Conservation (phyloP, 2,888 invertebrate species). For the Hirtodrosophila cameraria region DNA sequence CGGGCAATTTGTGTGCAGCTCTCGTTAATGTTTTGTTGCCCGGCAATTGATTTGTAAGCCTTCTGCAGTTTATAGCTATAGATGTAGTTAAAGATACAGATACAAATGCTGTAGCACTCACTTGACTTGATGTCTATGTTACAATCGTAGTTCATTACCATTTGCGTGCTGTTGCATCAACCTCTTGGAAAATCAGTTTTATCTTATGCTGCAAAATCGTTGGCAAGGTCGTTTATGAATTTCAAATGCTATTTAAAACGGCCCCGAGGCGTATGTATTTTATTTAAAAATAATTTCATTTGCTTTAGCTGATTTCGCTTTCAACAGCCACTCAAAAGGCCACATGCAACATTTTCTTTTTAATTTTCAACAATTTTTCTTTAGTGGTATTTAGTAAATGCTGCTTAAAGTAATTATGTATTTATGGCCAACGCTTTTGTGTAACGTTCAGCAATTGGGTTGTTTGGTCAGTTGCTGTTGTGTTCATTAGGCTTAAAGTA, state of each 20-base stretch:
- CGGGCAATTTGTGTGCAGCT: constrained; percentile 33
- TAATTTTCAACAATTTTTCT: constrained; percentile 29
- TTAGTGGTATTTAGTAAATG: constrained; percentile 36
- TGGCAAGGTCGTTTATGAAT: constrained; percentile 70
- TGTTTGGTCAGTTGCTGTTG: constrained; percentile 78
- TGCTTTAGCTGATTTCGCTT: constrained; percentile 54
- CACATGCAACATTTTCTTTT: constrained; percentile 69
- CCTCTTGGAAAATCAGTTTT: constrained; percentile 45
- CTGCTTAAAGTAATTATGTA: constrained; percentile 62
- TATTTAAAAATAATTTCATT: constrained; percentile 39
- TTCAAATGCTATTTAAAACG: constrained; percentile 46
- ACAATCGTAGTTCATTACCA: constrained; percentile 45
- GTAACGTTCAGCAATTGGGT: constrained; percentile 74
- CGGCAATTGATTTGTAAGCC: constrained; percentile 58
- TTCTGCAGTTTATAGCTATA: constrained; percentile 2
- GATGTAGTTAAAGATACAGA: neutral
- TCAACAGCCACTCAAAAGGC: constrained; percentile 37
- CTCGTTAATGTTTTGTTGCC: constrained; percentile 22
- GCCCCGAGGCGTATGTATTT: constrained; percentile 19
- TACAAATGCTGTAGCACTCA: neutral
- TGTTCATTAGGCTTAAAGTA: constrained; percentile 14
- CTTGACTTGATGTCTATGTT: constrained; percentile 11
- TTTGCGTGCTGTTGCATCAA: constrained; percentile 64
- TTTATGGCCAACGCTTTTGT: constrained; percentile 78
- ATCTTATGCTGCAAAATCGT: constrained; percentile 45